These are phyloP conservation scores for Drosophila melanogaster DNA, from an alignment of 1,140 invertebrate genomes.

Conservation along the genomic window DNA sequence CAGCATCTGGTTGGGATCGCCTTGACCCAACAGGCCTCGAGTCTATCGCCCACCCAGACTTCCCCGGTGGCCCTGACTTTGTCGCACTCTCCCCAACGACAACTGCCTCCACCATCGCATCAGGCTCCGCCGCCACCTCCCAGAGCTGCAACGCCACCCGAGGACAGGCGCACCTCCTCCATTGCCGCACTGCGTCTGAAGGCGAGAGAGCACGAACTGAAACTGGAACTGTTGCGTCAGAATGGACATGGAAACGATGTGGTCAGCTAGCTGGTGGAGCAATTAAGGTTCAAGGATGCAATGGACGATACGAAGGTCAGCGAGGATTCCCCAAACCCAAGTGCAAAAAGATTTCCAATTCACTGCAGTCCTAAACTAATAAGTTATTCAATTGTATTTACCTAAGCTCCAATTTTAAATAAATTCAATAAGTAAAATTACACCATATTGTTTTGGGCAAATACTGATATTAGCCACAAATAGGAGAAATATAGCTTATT, in stretches of 20 bases:
- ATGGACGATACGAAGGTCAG: background rate
- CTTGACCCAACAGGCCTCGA: slow-evolving; percentile 62
- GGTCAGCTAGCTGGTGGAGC: slow-evolving; percentile 86
- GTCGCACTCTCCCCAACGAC: slow-evolving; percentile 58
- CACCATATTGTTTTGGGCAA: no score
- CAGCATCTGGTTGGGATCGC: slow-evolving; percentile 70
- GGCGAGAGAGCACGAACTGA: slow-evolving; percentile 95
- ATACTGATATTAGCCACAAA: no score
- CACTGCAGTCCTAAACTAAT: slow-evolving; percentile 44
- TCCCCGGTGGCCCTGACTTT: slow-evolving; percentile 66
- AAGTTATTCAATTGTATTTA: slow-evolving; percentile 54
- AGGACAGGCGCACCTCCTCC: slow-evolving; percentile 94
- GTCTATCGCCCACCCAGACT: slow-evolving; percentile 62
- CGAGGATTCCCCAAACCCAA: slow-evolving; percentile 26
- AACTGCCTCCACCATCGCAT: slow-evolving; percentile 58
- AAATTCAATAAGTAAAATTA: slow-evolving; percentile 34
- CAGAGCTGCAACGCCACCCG: slow-evolving; percentile 85
- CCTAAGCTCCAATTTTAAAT: slow-evolving; percentile 35
- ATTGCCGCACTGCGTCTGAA: slow-evolving; percentile 95
- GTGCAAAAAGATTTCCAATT: slow-evolving; percentile 46
- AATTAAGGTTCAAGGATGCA: background rate
- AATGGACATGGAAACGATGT: slow-evolving; percentile 89
- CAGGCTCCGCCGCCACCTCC: slow-evolving; percentile 66
- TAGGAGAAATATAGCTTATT: no score
- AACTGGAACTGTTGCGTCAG: slow-evolving; percentile 92